phyloP scores from a whole-genome alignment of 2,113 vertebrate species.

The Climacteris rufus region DNA sequence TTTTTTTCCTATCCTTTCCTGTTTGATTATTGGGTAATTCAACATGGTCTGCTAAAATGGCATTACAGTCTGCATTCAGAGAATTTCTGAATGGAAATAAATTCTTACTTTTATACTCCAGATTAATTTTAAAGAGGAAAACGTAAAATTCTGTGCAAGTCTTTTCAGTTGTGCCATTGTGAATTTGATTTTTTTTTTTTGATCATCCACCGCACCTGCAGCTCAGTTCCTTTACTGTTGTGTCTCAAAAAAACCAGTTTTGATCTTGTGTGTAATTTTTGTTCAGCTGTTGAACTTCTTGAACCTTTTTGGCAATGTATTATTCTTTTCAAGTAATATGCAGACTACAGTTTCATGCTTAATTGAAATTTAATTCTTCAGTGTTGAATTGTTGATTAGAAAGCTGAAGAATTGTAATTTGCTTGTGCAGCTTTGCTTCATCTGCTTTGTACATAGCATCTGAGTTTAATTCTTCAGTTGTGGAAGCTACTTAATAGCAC shows the following conservation, averaged over 20 bases:
- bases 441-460: conserved; percentile 70
- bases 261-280: conserved; percentile 52
- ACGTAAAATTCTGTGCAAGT: not conserved
- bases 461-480: conserved; percentile 50
- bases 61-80: not conserved
- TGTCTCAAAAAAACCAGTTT: conserved; percentile 24
- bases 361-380: conserved; percentile 61
- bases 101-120: not conserved
- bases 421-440: conserved; percentile 65
- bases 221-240: conserved; percentile 38
- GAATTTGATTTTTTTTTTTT: not conserved
- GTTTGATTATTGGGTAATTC: not conserved
- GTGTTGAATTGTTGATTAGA: conserved; percentile 24
- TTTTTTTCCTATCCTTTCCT: not conserved
- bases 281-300: conserved; percentile 48
- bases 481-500: conserved; percentile 63
- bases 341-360: conserved; percentile 29
- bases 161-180: conserved; percentile 38
- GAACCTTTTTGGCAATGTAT: not conserved
- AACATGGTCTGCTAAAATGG: conserved; percentile 3
- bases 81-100: conserved; percentile 33
- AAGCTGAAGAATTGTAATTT: conserved; percentile 71
- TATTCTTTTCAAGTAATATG: not conserved
- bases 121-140: conserved; percentile 5
- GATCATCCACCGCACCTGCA: not conserved